These are phyloP conservation scores for Pipa parva DNA, from an alignment of 2,113 vertebrate genomes.

Conservation along the genomic window DNA sequence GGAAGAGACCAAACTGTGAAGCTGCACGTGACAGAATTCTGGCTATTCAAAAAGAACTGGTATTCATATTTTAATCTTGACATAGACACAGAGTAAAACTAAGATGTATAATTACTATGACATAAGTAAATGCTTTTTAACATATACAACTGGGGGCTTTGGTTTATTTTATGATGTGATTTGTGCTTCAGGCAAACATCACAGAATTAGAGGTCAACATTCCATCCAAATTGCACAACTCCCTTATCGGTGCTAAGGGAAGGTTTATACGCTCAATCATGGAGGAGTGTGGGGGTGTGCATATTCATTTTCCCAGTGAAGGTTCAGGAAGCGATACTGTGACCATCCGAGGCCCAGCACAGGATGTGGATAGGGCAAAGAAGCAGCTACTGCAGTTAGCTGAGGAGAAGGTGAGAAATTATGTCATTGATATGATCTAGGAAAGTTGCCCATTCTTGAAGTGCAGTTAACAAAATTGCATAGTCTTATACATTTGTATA, in stretches of 20 bases:
- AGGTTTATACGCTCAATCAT: conserved; percentile 96
- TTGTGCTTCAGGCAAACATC: conserved; percentile 80
- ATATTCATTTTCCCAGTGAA: conserved; percentile 96
- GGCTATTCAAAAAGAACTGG: conserved; percentile 96
- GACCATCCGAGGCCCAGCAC: conserved; percentile 88
- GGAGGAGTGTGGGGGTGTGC: conserved; percentile 96
- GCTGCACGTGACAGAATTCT: conserved; percentile 83
- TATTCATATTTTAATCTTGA: conserved; percentile 42
- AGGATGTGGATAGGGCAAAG: conserved; percentile 93
- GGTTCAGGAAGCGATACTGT: conserved; percentile 94
- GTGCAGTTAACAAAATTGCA: neutral
- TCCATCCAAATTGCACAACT: conserved; percentile 93
- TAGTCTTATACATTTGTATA: neutral
- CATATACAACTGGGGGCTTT: too few relatives aligned
- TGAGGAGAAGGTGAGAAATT: conserved; percentile 85
- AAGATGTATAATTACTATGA: too few relatives aligned
- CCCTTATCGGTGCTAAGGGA: conserved; percentile 93
- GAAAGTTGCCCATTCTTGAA: neutral
- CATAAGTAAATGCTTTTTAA: too few relatives aligned
- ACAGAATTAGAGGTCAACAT: conserved; percentile 91
- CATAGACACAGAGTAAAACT: too few relatives aligned
- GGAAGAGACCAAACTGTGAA: conserved; percentile 94
- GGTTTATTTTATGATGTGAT: too few relatives aligned
- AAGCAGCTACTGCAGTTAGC: conserved; percentile 92
- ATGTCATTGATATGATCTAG: too few relatives aligned